These are phyloP conservation scores for Bemisia tabaci DNA, from an alignment of 1,140 invertebrate species.

Conservation along the genomic window DNA sequence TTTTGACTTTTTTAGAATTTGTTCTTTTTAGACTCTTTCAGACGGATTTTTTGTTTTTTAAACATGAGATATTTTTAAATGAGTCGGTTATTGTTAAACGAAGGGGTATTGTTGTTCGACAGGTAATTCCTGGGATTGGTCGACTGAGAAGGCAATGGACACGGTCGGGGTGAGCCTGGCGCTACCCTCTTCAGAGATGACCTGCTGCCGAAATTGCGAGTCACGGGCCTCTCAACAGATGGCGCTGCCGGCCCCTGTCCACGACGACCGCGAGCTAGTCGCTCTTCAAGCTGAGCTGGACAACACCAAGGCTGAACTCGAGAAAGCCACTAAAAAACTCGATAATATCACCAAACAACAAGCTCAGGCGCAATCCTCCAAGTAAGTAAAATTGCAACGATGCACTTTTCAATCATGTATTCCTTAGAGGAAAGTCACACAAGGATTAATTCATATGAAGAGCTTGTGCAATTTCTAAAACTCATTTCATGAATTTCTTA, in stretches of 20 bases:
- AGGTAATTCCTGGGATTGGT: slow-evolving; percentile 18
- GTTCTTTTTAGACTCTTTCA: no score
- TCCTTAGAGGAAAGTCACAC: no score
- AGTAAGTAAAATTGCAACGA: slow-evolving; percentile 12
- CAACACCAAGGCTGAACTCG: slow-evolving; percentile 35
- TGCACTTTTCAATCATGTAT: no score
- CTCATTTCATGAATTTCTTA: no score
- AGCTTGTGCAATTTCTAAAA: no score
- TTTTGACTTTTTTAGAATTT: no score
- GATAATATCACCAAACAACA: slow-evolving; percentile 24
- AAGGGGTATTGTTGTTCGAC: no score
- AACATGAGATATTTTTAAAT: no score
- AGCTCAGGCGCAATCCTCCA: slow-evolving; percentile 10
- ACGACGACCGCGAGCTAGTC: slow-evolving; percentile 24
- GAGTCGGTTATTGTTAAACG: no score
- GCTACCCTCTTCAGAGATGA: slow-evolving; percentile 4
- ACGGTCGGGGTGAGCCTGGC: slow-evolving; percentile 3
- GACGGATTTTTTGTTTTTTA: no score
- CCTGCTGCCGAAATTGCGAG: slow-evolving; percentile 23
- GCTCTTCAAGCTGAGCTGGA: slow-evolving; percentile 33
- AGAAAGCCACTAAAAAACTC: slow-evolving; percentile 34
- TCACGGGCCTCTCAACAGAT: slow-evolving; percentile 16
- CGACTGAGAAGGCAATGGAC: slow-evolving; percentile 15
- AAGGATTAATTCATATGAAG: no score
- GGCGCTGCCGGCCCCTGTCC: slow-evolving; percentile 13